phyloP scores from a whole-genome alignment of 2,113 vertebrate species.

The Coregonus clupeaformis region DNA sequence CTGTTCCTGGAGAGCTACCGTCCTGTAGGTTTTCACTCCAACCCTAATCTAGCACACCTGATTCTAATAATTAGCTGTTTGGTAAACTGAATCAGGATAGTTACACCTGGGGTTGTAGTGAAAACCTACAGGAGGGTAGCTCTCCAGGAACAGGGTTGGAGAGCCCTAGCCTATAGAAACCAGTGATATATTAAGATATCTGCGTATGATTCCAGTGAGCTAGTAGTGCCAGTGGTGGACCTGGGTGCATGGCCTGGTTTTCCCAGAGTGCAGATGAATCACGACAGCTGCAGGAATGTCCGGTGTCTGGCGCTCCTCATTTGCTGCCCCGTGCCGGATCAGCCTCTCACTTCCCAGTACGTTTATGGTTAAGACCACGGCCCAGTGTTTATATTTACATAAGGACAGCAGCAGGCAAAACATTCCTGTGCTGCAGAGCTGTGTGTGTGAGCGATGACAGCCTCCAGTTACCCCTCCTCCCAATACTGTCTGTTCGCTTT shows the following conservation, averaged over 20 bases:
- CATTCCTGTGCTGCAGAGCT: conserved; percentile 35
- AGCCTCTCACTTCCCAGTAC: conserved; percentile 40
- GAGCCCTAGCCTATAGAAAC: too few species aligned
- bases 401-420: conserved; percentile 47
- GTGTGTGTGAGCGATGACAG: conserved; percentile 21
- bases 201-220: too few species aligned
- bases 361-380: conserved; percentile 56
- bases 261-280: conserved; percentile 61
- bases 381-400: conserved; percentile 63
- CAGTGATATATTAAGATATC: too few species aligned
- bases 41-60: too few species aligned
- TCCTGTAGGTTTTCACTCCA: too few species aligned
- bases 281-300: conserved; percentile 71
- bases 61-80: too few species aligned
- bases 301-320: conserved; percentile 29
- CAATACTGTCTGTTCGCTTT: conserved; percentile 5
- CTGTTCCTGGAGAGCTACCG: too few species aligned
- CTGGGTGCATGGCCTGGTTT: conserved; percentile 58
- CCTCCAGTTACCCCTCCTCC: not conserved
- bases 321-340: conserved; percentile 44
- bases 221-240: conserved; percentile 47
- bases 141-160: too few species aligned
- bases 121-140: too few species aligned
- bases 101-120: too few species aligned
- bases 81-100: too few species aligned